Percentiles rank a stretch among this genome's conserved stretches.
phyloP scores from a whole-genome alignment of 2,888 invertebrate species.

The Drosophila austrosaltans region DNA sequence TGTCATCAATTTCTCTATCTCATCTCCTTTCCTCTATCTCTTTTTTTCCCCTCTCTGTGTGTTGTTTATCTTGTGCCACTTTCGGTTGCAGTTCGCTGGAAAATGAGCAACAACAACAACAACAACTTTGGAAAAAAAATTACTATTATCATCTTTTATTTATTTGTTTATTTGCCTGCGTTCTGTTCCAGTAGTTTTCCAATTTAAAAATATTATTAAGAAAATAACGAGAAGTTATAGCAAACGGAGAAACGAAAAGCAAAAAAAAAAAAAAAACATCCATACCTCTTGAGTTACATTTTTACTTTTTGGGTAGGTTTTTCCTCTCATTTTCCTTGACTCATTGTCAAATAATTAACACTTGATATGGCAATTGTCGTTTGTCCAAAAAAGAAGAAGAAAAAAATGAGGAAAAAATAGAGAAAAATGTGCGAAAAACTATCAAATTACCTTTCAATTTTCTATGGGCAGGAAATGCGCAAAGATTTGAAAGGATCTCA shows the following conservation, averaged over 20 bases:
- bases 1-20: constrained; percentile 74
- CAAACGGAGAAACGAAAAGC: constrained; percentile 2
- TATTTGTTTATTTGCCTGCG: constrained; percentile 58
- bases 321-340: constrained; percentile 50
- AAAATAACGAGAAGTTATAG: constrained; percentile 43
- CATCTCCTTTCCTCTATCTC: constrained; percentile 32
- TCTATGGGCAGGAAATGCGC: constrained; percentile 69
- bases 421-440: constrained; percentile 72
- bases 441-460: constrained; percentile 59
- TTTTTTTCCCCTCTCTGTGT: neutral
- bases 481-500: constrained; percentile 11
- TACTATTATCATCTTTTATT: constrained; percentile 38
- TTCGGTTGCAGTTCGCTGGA: constrained; percentile 64
- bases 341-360: constrained; percentile 79
- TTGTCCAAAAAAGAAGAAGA: neutral
- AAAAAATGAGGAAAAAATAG: too few species aligned
- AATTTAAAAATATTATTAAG: constrained; percentile 66
- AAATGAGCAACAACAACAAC: constrained; percentile 19
- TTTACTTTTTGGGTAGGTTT: constrained; percentile 8
- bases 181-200: constrained; percentile 67
- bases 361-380: constrained; percentile 74
- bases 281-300: constrained; percentile 19
- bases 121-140: constrained; percentile 47
- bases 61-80: constrained; percentile 39
- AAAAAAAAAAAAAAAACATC: neutral